Conservation (phyloP, 1,140 invertebrate species). For the Onthophagus taurus region DNA sequence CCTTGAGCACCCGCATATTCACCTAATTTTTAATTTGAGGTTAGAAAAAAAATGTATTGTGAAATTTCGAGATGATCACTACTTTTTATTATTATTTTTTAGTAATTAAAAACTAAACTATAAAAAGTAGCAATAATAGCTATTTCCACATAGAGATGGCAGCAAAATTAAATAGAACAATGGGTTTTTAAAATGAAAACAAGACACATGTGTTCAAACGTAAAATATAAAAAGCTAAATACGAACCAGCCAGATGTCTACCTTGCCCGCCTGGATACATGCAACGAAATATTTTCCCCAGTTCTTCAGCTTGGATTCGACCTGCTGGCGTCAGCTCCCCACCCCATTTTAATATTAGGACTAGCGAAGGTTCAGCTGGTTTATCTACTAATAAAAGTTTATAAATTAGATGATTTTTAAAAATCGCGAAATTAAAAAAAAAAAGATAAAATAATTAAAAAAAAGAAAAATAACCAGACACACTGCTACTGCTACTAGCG, state of each 20-base stretch:
- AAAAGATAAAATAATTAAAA: slow-evolving; percentile 9
- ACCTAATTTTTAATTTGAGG: slow-evolving; percentile 50
- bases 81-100: no score
- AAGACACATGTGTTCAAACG: no score
- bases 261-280: slow-evolving; percentile 94
- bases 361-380: slow-evolving; percentile 77
- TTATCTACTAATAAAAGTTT: slow-evolving; percentile 48
- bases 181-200: neutral
- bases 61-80: no score
- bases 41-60: no score
- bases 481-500: no score
- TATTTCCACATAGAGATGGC: no score
- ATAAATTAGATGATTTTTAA: neutral
- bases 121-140: no score
- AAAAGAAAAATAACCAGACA: slow-evolving; percentile 10
- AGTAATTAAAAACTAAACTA: no score
- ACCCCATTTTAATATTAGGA: slow-evolving; percentile 98
- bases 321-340: slow-evolving; percentile 98
- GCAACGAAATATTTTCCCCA: slow-evolving; percentile 96
- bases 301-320: slow-evolving; percentile 91
- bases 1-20: slow-evolving; percentile 85
- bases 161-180: no score
- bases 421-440: neutral
- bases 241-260: slow-evolving; percentile 63
- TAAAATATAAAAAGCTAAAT: slow-evolving; percentile 33